A percentile compares a stretch with the other conserved stretches of the same genome.
Conservation (phyloP, 2,797 vertebrate species). For the Pelodytes ibericus region DNA sequence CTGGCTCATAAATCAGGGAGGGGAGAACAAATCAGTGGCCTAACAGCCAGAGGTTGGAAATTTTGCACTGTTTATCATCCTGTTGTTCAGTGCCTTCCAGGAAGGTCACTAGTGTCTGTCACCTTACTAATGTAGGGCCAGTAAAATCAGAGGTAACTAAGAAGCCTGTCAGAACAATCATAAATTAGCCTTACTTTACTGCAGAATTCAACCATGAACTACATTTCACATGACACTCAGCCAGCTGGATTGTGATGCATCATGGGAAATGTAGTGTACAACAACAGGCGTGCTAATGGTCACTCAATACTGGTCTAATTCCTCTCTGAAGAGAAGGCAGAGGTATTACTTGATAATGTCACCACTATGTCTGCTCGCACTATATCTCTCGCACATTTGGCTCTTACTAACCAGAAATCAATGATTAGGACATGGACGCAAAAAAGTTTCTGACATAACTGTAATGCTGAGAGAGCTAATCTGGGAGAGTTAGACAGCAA, state of each 20-base stretch:
- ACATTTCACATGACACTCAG: no score
- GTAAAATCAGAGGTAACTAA: neutral
- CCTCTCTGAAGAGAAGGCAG: slow-evolving; percentile 9
- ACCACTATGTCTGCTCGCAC: slow-evolving; percentile 13
- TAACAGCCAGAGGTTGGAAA: slow-evolving; percentile 7
- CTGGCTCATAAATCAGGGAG: slow-evolving; percentile 47
- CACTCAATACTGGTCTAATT: no score
- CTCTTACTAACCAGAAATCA: slow-evolving; percentile 29
- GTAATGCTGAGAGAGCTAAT: neutral
- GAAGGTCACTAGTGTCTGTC: slow-evolving; percentile 28
- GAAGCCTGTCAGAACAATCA: slow-evolving; percentile 33
- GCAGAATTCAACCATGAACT: no score
- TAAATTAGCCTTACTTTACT: no score
- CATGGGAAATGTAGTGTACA: no score
- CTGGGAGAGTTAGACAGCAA: neutral
- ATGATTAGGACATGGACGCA: neutral
- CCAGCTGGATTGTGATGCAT: no score
- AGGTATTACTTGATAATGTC: slow-evolving; percentile 30
- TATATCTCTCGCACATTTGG: slow-evolving; percentile 13
- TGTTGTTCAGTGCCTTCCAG: slow-evolving; percentile 15
- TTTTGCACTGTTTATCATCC: slow-evolving; percentile 21
- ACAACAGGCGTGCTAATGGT: no score
- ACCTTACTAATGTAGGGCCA: slow-evolving; percentile 23
- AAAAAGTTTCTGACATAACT: neutral
- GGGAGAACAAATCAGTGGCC: neutral